A percentile compares a stretch with the other conserved stretches of the same genome.
Evolutionary conservation across 2,888 invertebrate genomes (phyloP).

Genomic region (Phortica okadai): DNA sequence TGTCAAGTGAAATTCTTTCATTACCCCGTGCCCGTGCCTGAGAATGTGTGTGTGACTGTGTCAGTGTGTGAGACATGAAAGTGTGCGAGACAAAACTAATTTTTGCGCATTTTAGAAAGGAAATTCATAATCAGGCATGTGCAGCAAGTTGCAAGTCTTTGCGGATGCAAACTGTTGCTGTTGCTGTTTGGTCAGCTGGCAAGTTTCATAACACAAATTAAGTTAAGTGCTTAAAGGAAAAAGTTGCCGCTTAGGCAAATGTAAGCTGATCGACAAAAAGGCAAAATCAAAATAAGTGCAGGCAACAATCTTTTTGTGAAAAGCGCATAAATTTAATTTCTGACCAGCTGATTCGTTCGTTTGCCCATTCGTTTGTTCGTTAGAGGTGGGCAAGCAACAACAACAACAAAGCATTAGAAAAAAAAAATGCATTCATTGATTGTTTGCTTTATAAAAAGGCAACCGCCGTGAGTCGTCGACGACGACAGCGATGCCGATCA

Average conservation of each 20-base stretch:
- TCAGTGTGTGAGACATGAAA: too few species aligned
- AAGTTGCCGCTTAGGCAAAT: slow-evolving; percentile 9
- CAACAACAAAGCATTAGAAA: neutral
- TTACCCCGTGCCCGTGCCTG: neutral
- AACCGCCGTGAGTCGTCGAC: neutral
- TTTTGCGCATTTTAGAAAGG: slow-evolving; percentile 54
- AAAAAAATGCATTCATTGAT: slow-evolving; percentile 40
- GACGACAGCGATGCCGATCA: slow-evolving; percentile 30
- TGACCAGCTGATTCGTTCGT: slow-evolving; percentile 17
- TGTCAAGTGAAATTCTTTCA: neutral
- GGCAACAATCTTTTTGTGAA: neutral
- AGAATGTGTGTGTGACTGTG: too few species aligned
- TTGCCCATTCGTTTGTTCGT: neutral
- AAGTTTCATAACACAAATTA: slow-evolving; percentile 40
- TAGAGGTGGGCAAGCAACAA: neutral
- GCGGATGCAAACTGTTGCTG: neutral
- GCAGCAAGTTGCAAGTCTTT: slow-evolving; percentile 36
- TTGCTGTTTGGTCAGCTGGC: slow-evolving; percentile 33
- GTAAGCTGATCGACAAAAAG: neutral
- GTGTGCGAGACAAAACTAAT: neutral
- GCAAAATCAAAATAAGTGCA: neutral
- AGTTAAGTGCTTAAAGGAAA: slow-evolving; percentile 23
- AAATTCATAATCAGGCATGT: slow-evolving; percentile 44
- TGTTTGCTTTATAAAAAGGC: slow-evolving; percentile 22
- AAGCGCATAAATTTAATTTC: slow-evolving; percentile 25